These are phyloP conservation scores for Pseudococcus jackbeardsleyi DNA, from an alignment of 2,888 invertebrate species.

Conservation along the genomic window DNA sequence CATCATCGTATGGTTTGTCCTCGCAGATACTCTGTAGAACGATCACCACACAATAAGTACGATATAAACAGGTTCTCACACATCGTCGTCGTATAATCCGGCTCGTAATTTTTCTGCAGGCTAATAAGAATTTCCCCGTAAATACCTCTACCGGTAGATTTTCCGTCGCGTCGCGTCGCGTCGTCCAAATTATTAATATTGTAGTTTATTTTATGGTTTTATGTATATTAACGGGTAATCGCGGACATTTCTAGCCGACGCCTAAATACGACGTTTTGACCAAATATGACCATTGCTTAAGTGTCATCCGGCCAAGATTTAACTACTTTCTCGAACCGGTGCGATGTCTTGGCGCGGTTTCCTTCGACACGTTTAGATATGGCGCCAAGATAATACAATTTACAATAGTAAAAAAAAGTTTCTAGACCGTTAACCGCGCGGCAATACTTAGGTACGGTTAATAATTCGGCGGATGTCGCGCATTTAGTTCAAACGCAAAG, in stretches of 20 bases:
- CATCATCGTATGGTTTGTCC: too few relatives aligned
- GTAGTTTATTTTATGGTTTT: slow-evolving; percentile 42
- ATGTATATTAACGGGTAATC: slow-evolving; percentile 45
- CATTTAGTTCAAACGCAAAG: slow-evolving; percentile 1
- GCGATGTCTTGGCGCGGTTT: slow-evolving; percentile 57
- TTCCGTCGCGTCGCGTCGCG: neutral
- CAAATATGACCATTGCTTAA: slow-evolving; percentile 63
- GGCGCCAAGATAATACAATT: slow-evolving; percentile 62
- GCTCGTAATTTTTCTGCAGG: slow-evolving; percentile 21
- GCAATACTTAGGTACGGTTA: neutral
- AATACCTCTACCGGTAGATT: too few relatives aligned
- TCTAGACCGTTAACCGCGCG: slow-evolving; percentile 34
- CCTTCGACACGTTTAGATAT: slow-evolving; percentile 57
- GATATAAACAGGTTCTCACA: slow-evolving; percentile 6
- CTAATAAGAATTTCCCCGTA: too few relatives aligned
- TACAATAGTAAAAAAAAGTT: slow-evolving; percentile 44
- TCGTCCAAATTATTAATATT: slow-evolving; percentile 17
- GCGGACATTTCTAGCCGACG: slow-evolving; percentile 52
- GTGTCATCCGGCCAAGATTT: slow-evolving; percentile 62
- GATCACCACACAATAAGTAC: neutral
- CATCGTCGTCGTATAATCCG: neutral
- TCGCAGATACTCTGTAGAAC: neutral
- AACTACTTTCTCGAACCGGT: slow-evolving; percentile 63
- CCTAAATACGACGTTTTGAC: slow-evolving; percentile 57
- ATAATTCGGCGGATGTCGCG: slow-evolving; percentile 60